Evolutionary conservation across 2,113 vertebrate species (phyloP).

Genomic region (Neolamprologus fasciatus): DNA sequence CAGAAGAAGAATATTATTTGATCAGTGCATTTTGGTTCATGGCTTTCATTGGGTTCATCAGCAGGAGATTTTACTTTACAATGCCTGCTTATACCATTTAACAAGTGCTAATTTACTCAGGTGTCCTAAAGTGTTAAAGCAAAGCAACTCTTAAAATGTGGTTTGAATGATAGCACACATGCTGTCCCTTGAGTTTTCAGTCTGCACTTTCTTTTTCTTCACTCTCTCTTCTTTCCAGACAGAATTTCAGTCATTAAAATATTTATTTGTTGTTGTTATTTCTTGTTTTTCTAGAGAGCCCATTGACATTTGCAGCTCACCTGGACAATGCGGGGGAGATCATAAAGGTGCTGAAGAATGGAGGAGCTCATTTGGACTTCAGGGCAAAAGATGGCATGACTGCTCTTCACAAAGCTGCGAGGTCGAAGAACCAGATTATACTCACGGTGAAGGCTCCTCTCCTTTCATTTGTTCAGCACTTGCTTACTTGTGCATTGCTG

Average conservation of each 20-base stretch:
- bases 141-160: not conserved
- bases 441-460: conserved; percentile 74
- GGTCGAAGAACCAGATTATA: conserved; percentile 76
- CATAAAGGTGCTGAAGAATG: conserved; percentile 83
- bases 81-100: not conserved
- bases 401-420: conserved; percentile 85
- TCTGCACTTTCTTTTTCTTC: not conserved
- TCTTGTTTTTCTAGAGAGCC: conserved; percentile 74
- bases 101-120: not conserved
- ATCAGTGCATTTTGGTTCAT: not conserved
- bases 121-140: not conserved
- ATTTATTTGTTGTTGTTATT: not conserved
- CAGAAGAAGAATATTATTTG: not conserved
- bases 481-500: not conserved
- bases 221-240: not conserved
- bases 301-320: conserved; percentile 82
- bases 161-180: not conserved
- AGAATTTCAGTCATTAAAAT: not conserved
- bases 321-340: conserved; percentile 76
- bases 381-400: conserved; percentile 91
- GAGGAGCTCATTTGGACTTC: conserved; percentile 93
- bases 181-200: not conserved
- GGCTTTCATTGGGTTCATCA: not conserved
- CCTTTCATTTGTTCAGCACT: not conserved
- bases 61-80: not conserved